These are phyloP conservation scores for Tenthredo amoena DNA, from an alignment of 2,888 invertebrate species.

Conservation along the genomic window DNA sequence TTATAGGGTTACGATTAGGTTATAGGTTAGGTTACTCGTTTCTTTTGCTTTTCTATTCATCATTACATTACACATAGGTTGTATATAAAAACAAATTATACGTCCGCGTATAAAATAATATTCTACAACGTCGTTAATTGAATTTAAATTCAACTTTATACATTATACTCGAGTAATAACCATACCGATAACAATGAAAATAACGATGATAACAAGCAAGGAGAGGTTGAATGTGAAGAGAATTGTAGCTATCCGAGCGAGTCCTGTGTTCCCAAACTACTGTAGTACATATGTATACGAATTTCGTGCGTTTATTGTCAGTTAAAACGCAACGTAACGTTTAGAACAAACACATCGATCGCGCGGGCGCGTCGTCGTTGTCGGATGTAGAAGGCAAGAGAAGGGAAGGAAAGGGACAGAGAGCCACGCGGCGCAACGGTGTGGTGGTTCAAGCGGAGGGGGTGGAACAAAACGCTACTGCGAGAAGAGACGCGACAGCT, in stretches of 20 bases:
- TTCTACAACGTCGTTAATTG: no score
- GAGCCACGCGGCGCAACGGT: not conserved
- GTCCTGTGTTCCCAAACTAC: no score
- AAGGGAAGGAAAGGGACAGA: not conserved
- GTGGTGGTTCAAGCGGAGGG: not conserved
- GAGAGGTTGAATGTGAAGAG: no score
- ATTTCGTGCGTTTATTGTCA: no score
- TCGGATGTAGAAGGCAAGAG: not conserved
- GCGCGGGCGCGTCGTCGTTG: not conserved
- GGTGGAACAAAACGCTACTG: not conserved
- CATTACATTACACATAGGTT: not conserved
- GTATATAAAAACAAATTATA: no score
- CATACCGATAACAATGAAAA: no score
- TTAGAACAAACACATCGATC: not conserved
- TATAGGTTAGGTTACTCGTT: not conserved
- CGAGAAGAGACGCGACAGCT: constrained; percentile 14
- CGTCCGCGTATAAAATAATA: not conserved
- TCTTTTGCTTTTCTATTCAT: not conserved
- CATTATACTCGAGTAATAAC: no score
- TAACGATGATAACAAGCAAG: no score
- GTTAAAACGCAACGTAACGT: no score
- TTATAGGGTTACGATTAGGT: not conserved
- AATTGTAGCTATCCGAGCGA: no score
- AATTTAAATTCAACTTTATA: no score
- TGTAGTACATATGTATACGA: no score